phyloP scores from a whole-genome alignment of 2,888 invertebrate genomes.

The Campaea margaritaria region DNA sequence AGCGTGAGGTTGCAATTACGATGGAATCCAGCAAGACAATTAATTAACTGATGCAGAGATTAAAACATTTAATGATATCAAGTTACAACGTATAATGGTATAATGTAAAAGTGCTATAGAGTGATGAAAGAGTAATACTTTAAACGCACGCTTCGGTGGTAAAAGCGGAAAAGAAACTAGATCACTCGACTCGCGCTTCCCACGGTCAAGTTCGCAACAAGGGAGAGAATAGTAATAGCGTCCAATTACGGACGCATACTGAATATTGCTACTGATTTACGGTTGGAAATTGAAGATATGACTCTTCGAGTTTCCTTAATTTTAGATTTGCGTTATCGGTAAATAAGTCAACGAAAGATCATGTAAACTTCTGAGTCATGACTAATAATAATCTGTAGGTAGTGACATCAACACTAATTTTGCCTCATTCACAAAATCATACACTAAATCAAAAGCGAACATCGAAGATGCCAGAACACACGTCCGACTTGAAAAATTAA shows the following conservation, averaged over 20 bases:
- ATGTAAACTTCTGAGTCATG: background rate
- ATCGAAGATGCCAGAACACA: background rate
- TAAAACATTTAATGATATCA: slow-evolving; percentile 13
- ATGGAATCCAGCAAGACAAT: slow-evolving; percentile 19
- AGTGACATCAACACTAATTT: background rate
- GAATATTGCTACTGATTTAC: slow-evolving; percentile 16
- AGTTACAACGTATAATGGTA: slow-evolving; percentile 22
- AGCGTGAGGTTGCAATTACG: slow-evolving; percentile 11
- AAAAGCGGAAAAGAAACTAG: slow-evolving; percentile 67
- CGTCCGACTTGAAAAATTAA: too few species aligned
- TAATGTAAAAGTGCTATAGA: slow-evolving; percentile 31
- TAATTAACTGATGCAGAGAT: slow-evolving; percentile 20
- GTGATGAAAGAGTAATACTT: slow-evolving; percentile 9
- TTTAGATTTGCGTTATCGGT: background rate
- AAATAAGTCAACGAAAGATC: background rate
- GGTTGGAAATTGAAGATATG: slow-evolving; percentile 3
- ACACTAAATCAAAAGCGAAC: background rate
- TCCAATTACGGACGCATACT: slow-evolving; percentile 30
- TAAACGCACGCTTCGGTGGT: slow-evolving; percentile 44
- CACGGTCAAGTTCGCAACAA: slow-evolving; percentile 68
- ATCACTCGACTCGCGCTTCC: slow-evolving; percentile 53
- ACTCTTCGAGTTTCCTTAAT: slow-evolving; percentile 1
- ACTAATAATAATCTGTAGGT: background rate
- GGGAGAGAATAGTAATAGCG: slow-evolving; percentile 48
- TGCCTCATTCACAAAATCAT: background rate